These are phyloP conservation scores for Ditula angustiorana DNA, from an alignment of 2,888 invertebrate species.

Conservation along the genomic window DNA sequence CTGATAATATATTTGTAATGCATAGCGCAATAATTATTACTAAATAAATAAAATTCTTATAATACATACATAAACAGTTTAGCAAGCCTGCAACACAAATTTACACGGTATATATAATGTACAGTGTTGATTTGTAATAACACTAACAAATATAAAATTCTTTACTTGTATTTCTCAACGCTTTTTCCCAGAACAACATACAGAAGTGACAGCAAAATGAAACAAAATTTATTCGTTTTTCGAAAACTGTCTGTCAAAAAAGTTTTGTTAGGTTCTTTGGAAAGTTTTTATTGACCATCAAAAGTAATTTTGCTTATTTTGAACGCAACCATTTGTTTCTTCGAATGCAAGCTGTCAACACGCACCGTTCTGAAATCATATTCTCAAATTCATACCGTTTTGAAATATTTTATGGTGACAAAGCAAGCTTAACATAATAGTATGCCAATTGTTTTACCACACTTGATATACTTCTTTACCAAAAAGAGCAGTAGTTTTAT, in stretches of 20 bases:
- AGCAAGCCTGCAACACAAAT: not conserved
- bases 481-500: too few relatives aligned
- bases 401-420: too few relatives aligned
- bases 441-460: too few relatives aligned
- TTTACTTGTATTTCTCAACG: not conserved
- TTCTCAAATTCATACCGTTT: not conserved
- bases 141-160: not conserved
- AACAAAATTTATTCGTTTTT: constrained; percentile 9
- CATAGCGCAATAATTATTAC: not conserved
- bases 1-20: not conserved
- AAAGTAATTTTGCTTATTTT: not conserved
- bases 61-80: not conserved
- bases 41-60: too few relatives aligned
- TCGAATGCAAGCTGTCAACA: not conserved
- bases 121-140: too few relatives aligned
- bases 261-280: not conserved
- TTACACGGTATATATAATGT: not conserved
- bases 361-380: not conserved
- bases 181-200: not conserved
- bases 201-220: constrained; percentile 9
- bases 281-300: not conserved
- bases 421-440: too few relatives aligned
- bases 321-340: not conserved
- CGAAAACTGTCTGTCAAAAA: not conserved
- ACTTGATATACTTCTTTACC: too few relatives aligned